Conservation (phyloP, 2,888 invertebrate genomes). For the Lampropteryx suffumata region DNA sequence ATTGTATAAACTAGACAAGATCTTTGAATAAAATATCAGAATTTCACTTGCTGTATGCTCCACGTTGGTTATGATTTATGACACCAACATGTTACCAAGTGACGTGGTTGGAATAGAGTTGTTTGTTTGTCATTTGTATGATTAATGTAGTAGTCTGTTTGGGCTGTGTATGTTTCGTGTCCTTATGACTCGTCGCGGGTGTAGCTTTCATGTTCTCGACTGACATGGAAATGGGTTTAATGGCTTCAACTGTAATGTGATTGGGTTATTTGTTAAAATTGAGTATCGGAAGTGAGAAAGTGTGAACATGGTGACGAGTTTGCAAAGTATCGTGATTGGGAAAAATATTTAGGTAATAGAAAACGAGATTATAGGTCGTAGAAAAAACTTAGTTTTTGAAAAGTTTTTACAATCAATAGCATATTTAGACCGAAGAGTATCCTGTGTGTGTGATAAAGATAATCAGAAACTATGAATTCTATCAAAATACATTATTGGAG, state of each 20-base stretch:
- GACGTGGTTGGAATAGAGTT: constrained; percentile 52
- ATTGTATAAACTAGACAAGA: constrained; percentile 5
- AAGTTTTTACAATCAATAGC: too few relatives aligned
- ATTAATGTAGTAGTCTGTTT: constrained; percentile 50
- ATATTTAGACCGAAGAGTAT: too few relatives aligned
- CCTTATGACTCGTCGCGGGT: constrained; percentile 10
- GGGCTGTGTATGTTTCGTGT: constrained; percentile 20
- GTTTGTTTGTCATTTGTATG: constrained; percentile 60
- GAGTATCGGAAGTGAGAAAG: not conserved
- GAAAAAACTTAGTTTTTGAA: too few relatives aligned
- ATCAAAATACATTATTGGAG: too few relatives aligned
- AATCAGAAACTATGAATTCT: too few relatives aligned
- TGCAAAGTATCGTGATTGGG: too few relatives aligned
- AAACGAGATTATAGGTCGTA: too few relatives aligned
- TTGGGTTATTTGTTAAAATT: constrained; percentile 4
- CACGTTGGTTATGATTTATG: constrained; percentile 53
- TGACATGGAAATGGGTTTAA: constrained; percentile 23
- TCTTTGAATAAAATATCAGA: constrained; percentile 55
- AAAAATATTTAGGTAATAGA: too few relatives aligned
- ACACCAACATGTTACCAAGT: constrained; percentile 44
- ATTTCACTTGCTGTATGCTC: constrained; percentile 36
- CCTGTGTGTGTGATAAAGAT: too few relatives aligned
- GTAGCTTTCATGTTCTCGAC: constrained; percentile 36
- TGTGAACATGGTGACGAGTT: too few relatives aligned
- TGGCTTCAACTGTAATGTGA: constrained; percentile 3